These are phyloP conservation scores for Todus mexicanus DNA, from an alignment of 2,797 vertebrate species.

Conservation along the genomic window DNA sequence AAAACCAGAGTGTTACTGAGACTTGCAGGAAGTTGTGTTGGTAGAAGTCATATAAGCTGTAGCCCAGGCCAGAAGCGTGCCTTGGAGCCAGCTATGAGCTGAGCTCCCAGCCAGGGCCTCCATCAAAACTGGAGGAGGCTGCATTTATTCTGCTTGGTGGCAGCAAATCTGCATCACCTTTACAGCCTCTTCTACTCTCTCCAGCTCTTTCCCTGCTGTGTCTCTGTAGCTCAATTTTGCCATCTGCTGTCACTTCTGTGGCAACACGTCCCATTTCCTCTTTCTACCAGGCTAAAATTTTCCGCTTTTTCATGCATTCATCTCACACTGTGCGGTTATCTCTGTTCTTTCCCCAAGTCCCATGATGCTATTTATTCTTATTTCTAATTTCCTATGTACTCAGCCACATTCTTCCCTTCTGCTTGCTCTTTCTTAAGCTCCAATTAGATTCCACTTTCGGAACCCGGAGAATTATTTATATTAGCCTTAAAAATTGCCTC, in stretches of 20 bases:
- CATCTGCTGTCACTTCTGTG: slow-evolving; percentile 22
- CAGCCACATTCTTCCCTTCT: slow-evolving; percentile 5
- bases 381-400: slow-evolving; percentile 43
- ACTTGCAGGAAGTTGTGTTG: background rate
- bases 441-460: slow-evolving; percentile 34
- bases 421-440: slow-evolving; percentile 21
- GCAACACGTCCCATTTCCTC: background rate
- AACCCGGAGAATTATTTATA: slow-evolving; percentile 35
- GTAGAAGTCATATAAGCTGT: background rate
- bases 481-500: slow-evolving; percentile 27
- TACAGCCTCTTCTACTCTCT: background rate
- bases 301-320: slow-evolving; percentile 22
- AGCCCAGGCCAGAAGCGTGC: background rate
- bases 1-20: background rate
- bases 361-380: slow-evolving; percentile 43
- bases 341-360: slow-evolving; percentile 4
- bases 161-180: background rate
- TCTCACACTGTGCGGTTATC: slow-evolving; percentile 12
- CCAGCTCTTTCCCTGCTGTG: background rate
- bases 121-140: accelerated
- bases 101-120: background rate
- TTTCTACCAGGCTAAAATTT: background rate
- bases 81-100: background rate
- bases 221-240: slow-evolving; percentile 46
- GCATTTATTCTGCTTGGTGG: background rate